These are phyloP conservation scores for Clarias macrocephalus DNA, from an alignment of 2,113 vertebrate genomes.

Conservation along the genomic window DNA sequence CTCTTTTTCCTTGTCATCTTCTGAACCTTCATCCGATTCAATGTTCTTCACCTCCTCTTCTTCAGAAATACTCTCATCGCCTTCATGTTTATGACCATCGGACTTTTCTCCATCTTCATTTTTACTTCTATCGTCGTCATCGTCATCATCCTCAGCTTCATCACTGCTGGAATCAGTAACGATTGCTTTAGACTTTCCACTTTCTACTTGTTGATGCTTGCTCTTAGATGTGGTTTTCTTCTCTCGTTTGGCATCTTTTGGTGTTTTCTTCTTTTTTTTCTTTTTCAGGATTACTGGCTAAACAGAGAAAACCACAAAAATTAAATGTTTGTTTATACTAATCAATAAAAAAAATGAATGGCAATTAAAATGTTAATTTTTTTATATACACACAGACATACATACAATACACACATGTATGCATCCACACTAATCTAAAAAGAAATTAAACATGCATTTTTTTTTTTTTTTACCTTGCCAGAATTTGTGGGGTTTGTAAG, in stretches of 20 bases:
- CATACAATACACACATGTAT: too few species aligned
- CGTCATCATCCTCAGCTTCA: slow-evolving; percentile 83
- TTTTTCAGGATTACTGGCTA: slow-evolving; percentile 70
- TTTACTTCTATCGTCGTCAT: slow-evolving; percentile 56
- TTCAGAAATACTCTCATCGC: slow-evolving; percentile 69
- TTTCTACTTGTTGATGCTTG: slow-evolving; percentile 77
- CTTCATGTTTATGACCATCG: slow-evolving; percentile 52
- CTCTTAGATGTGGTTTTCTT: slow-evolving; percentile 70
- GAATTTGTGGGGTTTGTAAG: slow-evolving; percentile 87
- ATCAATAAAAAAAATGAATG: neutral
- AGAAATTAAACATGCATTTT: neutral
- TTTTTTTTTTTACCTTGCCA: slow-evolving; percentile 80
- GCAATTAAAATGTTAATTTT: neutral
- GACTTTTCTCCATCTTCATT: slow-evolving; percentile 53
- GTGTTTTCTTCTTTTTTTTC: slow-evolving; percentile 74
- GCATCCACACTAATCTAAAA: neutral
- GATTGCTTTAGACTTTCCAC: slow-evolving; percentile 86
- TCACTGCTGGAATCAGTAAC: slow-evolving; percentile 94
- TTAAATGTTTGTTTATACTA: neutral
- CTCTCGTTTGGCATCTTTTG: slow-evolving; percentile 80
- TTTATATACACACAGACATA: neutral
- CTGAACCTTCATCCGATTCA: slow-evolving; percentile 70
- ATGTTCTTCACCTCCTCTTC: slow-evolving; percentile 73
- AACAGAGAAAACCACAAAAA: neutral
- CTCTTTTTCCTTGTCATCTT: slow-evolving; percentile 77